Evolutionary conservation across 2,888 invertebrate genomes (phyloP).

Genomic region (Sesamia inferens): DNA sequence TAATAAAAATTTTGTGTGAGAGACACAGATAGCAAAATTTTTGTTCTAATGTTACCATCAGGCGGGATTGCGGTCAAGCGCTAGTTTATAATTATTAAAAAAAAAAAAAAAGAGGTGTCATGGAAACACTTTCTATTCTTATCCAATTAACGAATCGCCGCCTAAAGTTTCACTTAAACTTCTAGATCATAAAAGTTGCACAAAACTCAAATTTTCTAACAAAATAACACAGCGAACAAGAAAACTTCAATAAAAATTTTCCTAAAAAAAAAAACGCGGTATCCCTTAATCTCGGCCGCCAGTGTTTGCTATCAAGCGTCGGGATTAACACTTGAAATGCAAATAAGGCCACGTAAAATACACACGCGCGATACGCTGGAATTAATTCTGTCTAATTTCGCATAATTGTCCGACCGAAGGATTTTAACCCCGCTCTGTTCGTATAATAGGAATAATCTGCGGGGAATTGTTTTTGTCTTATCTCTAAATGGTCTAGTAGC

Average conservation of each 20-base stretch:
- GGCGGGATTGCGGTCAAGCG: too few species aligned
- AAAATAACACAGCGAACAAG: constrained; percentile 23
- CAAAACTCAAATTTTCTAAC: neutral
- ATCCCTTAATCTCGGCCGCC: constrained; percentile 53
- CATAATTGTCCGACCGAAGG: constrained; percentile 64
- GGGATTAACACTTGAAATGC: constrained; percentile 70
- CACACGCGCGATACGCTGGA: constrained; percentile 64
- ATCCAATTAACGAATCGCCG: too few species aligned
- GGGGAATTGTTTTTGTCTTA: constrained; percentile 58
- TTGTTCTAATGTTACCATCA: too few species aligned
- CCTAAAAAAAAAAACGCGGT: constrained; percentile 19
- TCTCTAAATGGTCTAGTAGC: constrained; percentile 45
- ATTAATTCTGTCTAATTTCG: constrained; percentile 69
- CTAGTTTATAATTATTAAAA: too few species aligned
- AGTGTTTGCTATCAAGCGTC: constrained; percentile 63
- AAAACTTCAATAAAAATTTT: constrained; percentile 16
- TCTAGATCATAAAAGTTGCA: neutral
- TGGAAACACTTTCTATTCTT: too few species aligned
- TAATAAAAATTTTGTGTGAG: too few species aligned
- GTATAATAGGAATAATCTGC: constrained; percentile 57
- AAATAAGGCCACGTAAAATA: constrained; percentile 64
- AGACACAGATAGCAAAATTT: too few species aligned
- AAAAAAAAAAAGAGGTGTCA: too few species aligned
- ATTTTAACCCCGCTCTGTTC: constrained; percentile 61
- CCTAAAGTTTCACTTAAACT: too few species aligned